These are phyloP conservation scores for Nesoenas mayeri DNA, from an alignment of 2,113 vertebrate genomes.

Conservation along the genomic window DNA sequence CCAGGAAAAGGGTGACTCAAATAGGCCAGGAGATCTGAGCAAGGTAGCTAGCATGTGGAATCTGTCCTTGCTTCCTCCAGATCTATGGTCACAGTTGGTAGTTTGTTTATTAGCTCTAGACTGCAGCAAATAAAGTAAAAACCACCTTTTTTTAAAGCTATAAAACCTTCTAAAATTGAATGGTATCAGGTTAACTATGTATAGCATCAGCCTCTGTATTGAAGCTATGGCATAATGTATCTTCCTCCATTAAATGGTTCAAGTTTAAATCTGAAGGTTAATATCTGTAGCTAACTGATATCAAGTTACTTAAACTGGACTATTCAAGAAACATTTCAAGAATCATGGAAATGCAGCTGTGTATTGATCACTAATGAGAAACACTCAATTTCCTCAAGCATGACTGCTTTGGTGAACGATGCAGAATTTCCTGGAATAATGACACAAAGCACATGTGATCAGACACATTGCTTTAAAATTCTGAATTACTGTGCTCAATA, in stretches of 20 bases:
- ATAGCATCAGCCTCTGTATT: background rate
- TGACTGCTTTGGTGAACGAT: background rate
- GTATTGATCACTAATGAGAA: background rate
- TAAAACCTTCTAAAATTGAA: background rate
- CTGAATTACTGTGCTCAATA: background rate
- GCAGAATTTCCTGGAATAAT: accelerated
- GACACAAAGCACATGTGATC: accelerated
- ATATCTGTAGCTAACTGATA: background rate
- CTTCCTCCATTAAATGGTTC: background rate
- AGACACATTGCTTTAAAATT: background rate
- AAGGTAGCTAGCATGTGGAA: background rate
- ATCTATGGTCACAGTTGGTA: background rate
- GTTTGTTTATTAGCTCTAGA: background rate
- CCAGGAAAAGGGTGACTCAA: background rate
- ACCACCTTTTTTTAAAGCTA: background rate
- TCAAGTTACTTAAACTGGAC: background rate
- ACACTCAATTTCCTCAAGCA: background rate
- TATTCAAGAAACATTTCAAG: background rate
- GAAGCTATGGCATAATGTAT: background rate
- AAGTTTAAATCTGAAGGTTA: background rate
- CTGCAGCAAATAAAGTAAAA: background rate
- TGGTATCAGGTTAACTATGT: background rate
- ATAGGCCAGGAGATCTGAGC: background rate
- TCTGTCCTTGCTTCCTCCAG: background rate
- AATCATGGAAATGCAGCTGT: background rate